phyloP scores from a whole-genome alignment of 2,888 invertebrate genomes.

The Galerucella pusilla region DNA sequence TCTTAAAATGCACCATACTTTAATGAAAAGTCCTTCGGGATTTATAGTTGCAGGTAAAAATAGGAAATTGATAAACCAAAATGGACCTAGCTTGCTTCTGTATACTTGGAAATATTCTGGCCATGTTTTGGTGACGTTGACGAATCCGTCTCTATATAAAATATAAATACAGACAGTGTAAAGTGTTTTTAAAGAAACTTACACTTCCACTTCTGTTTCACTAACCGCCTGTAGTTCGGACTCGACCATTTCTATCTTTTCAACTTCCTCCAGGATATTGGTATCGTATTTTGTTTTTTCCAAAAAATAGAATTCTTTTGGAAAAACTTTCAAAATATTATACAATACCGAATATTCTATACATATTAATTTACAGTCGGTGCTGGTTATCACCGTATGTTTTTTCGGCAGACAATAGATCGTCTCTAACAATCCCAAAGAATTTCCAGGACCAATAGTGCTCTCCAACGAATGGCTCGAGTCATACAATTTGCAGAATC shows the following conservation, averaged over 20 bases:
- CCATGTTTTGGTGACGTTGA: slow-evolving; percentile 30
- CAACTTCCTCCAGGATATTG: slow-evolving; percentile 11
- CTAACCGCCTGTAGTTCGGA: background rate
- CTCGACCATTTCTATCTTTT: slow-evolving; percentile 3
- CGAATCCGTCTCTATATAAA: slow-evolving; percentile 30
- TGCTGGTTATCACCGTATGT: slow-evolving; percentile 67
- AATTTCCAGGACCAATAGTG: slow-evolving; percentile 39
- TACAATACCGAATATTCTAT: slow-evolving; percentile 61
- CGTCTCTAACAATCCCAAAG: slow-evolving; percentile 67
- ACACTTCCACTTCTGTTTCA: slow-evolving; percentile 12
- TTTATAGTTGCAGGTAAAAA: slow-evolving; percentile 54
- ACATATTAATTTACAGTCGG: slow-evolving; percentile 68
- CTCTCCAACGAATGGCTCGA: slow-evolving; percentile 25
- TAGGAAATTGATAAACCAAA: slow-evolving; percentile 51
- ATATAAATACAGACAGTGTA: background rate
- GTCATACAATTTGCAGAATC: slow-evolving; percentile 37
- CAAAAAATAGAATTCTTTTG: slow-evolving; percentile 34
- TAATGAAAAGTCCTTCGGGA: slow-evolving; percentile 54
- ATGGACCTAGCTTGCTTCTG: slow-evolving; percentile 43
- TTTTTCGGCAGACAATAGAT: slow-evolving; percentile 67
- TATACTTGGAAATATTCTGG: slow-evolving; percentile 35
- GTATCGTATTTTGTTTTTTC: slow-evolving; percentile 21
- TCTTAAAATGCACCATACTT: slow-evolving; percentile 50
- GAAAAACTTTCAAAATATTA: slow-evolving; percentile 37
- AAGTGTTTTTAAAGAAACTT: background rate